Percentiles rank a stretch among this genome's conserved stretches.
phyloP scores from a whole-genome alignment of 2,888 invertebrate genomes.

The Augochlorella aurata region DNA sequence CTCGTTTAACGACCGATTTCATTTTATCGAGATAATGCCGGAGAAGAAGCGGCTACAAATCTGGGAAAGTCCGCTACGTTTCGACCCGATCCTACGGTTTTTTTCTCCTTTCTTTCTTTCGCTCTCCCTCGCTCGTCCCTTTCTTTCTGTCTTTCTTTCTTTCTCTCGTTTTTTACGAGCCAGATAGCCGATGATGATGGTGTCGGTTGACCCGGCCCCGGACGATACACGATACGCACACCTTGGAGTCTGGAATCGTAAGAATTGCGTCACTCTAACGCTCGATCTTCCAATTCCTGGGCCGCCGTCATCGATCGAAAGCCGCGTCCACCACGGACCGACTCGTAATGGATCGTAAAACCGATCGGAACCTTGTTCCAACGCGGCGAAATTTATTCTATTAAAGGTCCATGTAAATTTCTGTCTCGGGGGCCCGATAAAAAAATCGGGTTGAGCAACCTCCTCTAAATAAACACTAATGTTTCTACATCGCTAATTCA shows the following conservation, averaged over 20 bases:
- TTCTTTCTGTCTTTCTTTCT: neutral
- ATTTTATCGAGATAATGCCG: slow-evolving; percentile 68
- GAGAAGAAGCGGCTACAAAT: slow-evolving; percentile 47
- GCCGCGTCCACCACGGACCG: neutral
- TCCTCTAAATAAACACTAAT: neutral
- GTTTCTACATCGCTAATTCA: neutral
- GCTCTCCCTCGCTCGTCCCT: neutral
- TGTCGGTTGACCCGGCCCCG: neutral
- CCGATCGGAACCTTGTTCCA: neutral
- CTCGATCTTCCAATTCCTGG: neutral
- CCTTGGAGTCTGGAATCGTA: slow-evolving; percentile 21
- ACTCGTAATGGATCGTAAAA: slow-evolving; percentile 13
- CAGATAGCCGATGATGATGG: slow-evolving; percentile 40
- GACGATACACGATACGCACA: slow-evolving; percentile 8
- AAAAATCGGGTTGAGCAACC: slow-evolving; percentile 1
- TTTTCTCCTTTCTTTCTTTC: neutral
- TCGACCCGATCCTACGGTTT: slow-evolving; percentile 35
- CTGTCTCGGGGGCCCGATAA: neutral
- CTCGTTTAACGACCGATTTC: slow-evolving; percentile 74
- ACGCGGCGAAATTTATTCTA: neutral
- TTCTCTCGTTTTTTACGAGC: slow-evolving; percentile 37
- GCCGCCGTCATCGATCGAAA: slow-evolving; percentile 1
- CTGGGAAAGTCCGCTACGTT: slow-evolving; percentile 47
- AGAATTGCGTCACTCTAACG: slow-evolving; percentile 41
- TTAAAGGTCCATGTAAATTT: slow-evolving; percentile 10